A percentile compares a stretch with the other conserved stretches of the same genome.
Evolutionary conservation across 2,888 invertebrate genomes (phyloP).

Genomic region (Rhamphomyia laevipes): DNA sequence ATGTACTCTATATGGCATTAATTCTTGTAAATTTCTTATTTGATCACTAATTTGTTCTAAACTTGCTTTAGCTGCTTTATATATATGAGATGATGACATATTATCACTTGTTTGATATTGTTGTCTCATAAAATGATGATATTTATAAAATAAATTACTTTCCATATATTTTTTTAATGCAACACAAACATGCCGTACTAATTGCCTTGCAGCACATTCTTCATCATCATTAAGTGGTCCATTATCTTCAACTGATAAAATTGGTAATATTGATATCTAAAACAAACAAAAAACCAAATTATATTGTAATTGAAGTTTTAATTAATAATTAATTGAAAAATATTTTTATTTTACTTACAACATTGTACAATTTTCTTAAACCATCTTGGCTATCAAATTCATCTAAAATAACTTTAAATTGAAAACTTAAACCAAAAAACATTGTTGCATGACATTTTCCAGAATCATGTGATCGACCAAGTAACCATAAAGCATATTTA

Average conservation of each 20-base stretch:
- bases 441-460: constrained; percentile 96
- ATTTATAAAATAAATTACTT: constrained; percentile 72
- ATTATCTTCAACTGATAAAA: constrained; percentile 58
- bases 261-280: constrained; percentile 73
- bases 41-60: constrained; percentile 79
- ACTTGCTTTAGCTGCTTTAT: constrained; percentile 50
- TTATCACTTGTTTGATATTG: constrained; percentile 38
- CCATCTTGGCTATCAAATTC: constrained; percentile 91
- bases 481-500: constrained; percentile 84
- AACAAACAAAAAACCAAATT: constrained; percentile 8
- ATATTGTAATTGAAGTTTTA: not conserved
- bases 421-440: constrained; percentile 93
- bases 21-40: constrained; percentile 66
- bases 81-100: constrained; percentile 35
- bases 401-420: constrained; percentile 84
- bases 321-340: not conserved
- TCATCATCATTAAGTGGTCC: constrained; percentile 66
- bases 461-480: constrained; percentile 94
- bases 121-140: constrained; percentile 54
- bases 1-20: constrained; percentile 59
- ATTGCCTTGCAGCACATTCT: constrained; percentile 79
- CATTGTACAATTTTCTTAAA: constrained; percentile 84
- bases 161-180: constrained; percentile 85
- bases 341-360: constrained; percentile 34
- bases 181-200: constrained; percentile 81